phyloP scores from a whole-genome alignment of 1,140 invertebrate species.

The Macrotrachela quadricornifera region DNA sequence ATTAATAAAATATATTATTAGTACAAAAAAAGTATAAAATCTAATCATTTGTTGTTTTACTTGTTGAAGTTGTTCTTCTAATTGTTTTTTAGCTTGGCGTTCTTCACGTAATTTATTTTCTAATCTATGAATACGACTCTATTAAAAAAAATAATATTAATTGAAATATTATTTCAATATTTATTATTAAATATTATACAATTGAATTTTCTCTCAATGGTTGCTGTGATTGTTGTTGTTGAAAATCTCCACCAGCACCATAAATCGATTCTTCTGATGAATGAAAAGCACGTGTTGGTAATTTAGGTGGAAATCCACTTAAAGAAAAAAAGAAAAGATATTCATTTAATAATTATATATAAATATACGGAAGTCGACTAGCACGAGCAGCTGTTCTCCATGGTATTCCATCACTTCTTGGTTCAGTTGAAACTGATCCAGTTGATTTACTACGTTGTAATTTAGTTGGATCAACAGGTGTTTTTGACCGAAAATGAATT shows the following conservation, averaged over 20 bases:
- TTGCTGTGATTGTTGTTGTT: constrained; percentile 10
- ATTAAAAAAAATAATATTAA: too few relatives aligned
- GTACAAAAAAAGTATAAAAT: too few relatives aligned
- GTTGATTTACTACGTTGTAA: constrained; percentile 17
- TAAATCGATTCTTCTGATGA: constrained; percentile 12
- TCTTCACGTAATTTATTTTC: too few relatives aligned
- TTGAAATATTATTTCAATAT: too few relatives aligned
- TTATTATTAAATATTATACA: too few relatives aligned
- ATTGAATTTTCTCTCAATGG: not conserved
- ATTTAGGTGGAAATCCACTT: constrained; percentile 12
- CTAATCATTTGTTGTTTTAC: too few relatives aligned
- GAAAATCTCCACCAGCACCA: constrained; percentile 12
- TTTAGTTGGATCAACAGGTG: not conserved
- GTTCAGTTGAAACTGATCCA: constrained; percentile 10
- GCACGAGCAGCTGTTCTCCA: constrained; percentile 28
- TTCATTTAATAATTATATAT: not conserved
- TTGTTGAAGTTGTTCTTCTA: too few relatives aligned
- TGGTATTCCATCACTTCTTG: constrained; percentile 15
- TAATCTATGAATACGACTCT: too few relatives aligned
- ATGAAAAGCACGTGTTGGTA: constrained; percentile 16
- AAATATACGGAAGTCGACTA: constrained; percentile 19
- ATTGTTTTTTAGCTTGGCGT: too few relatives aligned
- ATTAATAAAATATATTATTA: too few relatives aligned
- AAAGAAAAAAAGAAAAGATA: not conserved
- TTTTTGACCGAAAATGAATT: not conserved